Conservation (phyloP, 2,797 vertebrate species). For the Podarcis lilfordi region DNA sequence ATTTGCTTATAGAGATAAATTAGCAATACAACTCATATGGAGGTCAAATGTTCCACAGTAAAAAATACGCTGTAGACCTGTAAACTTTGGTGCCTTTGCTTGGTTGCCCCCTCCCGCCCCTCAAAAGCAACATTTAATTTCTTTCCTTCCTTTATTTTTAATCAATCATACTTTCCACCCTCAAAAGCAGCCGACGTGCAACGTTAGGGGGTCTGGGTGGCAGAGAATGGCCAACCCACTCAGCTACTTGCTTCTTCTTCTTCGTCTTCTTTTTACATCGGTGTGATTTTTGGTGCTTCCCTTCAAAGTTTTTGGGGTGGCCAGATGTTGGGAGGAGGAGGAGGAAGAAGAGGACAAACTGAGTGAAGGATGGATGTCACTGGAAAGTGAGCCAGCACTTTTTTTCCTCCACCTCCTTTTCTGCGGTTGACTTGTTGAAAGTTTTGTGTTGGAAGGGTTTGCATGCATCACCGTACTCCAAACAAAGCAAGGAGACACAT, state of each 20-base stretch:
- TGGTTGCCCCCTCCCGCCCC: not conserved
- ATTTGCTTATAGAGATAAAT: constrained; percentile 74
- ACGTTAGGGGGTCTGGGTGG: constrained; percentile 29
- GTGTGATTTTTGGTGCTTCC: constrained; percentile 70
- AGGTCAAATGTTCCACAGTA: constrained; percentile 32
- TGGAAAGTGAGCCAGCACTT: constrained; percentile 99
- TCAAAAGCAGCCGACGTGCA: constrained; percentile 37
- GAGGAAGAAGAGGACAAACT: constrained; percentile 12
- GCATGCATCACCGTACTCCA: constrained; percentile 66
- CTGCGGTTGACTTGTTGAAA: constrained; percentile 61
- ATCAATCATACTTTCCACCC: not conserved
- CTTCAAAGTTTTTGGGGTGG: constrained; percentile 52
- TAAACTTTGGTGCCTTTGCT: constrained; percentile 59
- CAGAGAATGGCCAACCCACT: constrained; percentile 34
- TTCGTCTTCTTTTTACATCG: not conserved
- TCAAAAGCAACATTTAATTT: not conserved
- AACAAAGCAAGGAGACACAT: not conserved
- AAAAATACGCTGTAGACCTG: constrained; percentile 43
- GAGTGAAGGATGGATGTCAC: constrained; percentile 61
- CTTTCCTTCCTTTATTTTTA: not conserved
- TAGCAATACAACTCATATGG: constrained; percentile 66
- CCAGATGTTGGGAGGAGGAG: constrained; percentile 24
- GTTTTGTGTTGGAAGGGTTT: constrained; percentile 48
- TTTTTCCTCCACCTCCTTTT: constrained; percentile 66
- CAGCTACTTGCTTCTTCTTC: constrained; percentile 25